Evolutionary conservation across 2,888 invertebrate genomes (phyloP), one percentile per base, ranked within the genome.

Genomic region (Erebia aethiops): DNA sequence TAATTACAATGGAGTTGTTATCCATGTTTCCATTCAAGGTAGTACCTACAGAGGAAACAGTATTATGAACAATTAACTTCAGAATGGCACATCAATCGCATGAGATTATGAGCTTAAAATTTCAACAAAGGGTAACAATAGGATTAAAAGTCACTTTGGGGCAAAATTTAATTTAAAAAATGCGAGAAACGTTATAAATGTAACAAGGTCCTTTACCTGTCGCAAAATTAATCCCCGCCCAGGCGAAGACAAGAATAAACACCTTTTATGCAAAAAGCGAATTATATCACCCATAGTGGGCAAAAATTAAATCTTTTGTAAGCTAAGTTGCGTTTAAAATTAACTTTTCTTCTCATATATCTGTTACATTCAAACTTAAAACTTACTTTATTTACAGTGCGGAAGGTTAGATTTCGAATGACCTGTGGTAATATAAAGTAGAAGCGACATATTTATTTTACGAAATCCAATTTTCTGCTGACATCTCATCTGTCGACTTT

Each of bases 381-480:
- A 13, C 75, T 11, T 70, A 74, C 81, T 77, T 81, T 89, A 81
- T 76, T 0, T 0, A 35, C 16, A 0, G 0, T 0, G 1, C 0
- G 1, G 62, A 75, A 84, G 75, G 81, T 79, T 73, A 74, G 73
- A 73, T 84, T 84, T 87, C 52, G 72, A 52, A 11, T 56, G 72
- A 68, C 72, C 35, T 43, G 62, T 69, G 71, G 80, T 84, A 84
- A 87, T 86, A 87, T 85, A 86, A 88, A 87, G 86, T 85, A 84
- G 86, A 87, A 86, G 87, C 86, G 91, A 92, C 92, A 92, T 92
- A 91, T 93, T 93, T 93, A 93, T 92, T 92, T 92, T 91, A 89
- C 90, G 83, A 91, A 93, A 93, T 93, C 93, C 93, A 92, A 93
- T 93, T 93, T 93, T 92, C 92, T 92, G 92, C 92, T 89, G 93